Evolutionary conservation across 2,113 vertebrate species (phyloP).

Genomic region (Zeus faber): DNA sequence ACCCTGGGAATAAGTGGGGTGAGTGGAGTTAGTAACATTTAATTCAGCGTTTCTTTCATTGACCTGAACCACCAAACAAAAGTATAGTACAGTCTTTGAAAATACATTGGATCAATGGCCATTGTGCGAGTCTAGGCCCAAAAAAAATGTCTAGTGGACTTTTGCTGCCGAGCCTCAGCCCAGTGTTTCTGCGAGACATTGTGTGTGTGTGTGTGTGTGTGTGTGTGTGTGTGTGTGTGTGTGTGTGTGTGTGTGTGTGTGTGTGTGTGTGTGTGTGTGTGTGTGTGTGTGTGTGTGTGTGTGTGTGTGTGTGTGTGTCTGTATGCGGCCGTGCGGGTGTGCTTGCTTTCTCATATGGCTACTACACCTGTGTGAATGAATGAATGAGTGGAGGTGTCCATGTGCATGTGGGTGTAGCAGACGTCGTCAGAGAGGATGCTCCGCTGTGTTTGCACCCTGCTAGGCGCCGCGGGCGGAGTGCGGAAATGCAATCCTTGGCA

Average conservation of each 20-base stretch:
- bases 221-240: slow-evolving; percentile 8
- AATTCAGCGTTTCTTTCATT: too few species aligned
- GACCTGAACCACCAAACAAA: too few species aligned
- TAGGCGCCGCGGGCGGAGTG: slow-evolving; percentile 64
- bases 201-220: slow-evolving; percentile 28
- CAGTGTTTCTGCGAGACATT: too few species aligned
- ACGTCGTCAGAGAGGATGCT: slow-evolving; percentile 52
- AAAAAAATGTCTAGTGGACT: too few species aligned
- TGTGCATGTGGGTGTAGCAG: slow-evolving; percentile 27
- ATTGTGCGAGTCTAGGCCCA: too few species aligned
- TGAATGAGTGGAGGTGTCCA: not conserved
- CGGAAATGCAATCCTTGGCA: slow-evolving; percentile 74
- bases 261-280: slow-evolving; percentile 11
- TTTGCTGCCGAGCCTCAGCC: too few species aligned
- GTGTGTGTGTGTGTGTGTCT: not conserved
- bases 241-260: slow-evolving; percentile 24
- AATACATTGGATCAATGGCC: too few species aligned
- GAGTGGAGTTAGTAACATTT: too few species aligned
- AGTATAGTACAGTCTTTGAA: too few species aligned
- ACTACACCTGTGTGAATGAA: not conserved
- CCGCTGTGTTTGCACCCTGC: slow-evolving; percentile 53
- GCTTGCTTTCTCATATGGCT: not conserved
- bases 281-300: not conserved
- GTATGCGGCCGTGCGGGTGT: slow-evolving; percentile 19
- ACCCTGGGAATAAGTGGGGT: too few species aligned